Evolutionary conservation across 2,797 vertebrate genomes (phyloP), one percentile per base, ranked within the genome.

Genomic region (Sus cebifrons): DNA sequence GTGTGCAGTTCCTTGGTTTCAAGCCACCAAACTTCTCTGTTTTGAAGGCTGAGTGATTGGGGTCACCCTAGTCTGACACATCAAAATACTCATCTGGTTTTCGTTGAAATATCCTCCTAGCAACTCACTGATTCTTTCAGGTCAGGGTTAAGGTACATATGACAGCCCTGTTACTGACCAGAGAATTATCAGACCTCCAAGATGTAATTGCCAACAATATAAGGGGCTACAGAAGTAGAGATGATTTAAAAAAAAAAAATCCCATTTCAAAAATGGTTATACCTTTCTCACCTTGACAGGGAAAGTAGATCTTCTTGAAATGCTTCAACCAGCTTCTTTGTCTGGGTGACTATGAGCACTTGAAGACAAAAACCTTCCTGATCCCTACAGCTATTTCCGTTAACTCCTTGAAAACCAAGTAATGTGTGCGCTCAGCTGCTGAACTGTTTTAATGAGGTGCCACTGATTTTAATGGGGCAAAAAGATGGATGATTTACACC

Each of bases 401-500:
- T 95, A 96, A 96, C 83, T 89, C 95, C 93, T 97, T 96, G 77
- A 96, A 94, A 96, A 67, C 95, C 81, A 92, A 95, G 86, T 95
- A 97, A 96, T 81, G 85, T 92, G 96, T 95, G 89, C 16, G 3
- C 93, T 97, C 96, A 96, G 96, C 95, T 96, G 97, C 96, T 94
- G 93, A 97, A 86, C 85, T 93, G 89, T 94, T 97, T 97, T 98
- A 96, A 98, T 97, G 97, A 98, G 97, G 97, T 97, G 97, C 94
- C 97, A 97, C 95, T 97, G 97, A 97, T 97, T 98, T 98, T 98
- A 97, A 97, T 97, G 97, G 97, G 96, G 96, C 96, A 97, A 95
- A 97, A 97, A 97, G 96, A 98, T 97, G 96, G 93, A 97, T 98
- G 97, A 97, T 97, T 97, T 97, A 97, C 95, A 96, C 96, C 97